Conservation (phyloP, 53 echinoderm and acorn worm genomes). For the Paelopatides confundens region DNA sequence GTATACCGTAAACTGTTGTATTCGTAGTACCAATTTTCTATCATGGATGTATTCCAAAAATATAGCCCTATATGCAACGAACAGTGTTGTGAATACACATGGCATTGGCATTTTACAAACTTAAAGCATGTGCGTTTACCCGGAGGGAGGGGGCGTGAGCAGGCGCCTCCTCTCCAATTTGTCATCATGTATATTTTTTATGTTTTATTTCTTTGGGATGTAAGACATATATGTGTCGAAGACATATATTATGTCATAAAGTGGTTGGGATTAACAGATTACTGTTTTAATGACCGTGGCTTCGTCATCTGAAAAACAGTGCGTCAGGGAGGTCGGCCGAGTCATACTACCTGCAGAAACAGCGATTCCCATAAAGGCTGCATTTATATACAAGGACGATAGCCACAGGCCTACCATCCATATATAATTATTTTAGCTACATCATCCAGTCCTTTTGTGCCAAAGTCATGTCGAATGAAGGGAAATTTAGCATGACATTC, state of each 20-base stretch:
- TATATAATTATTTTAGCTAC: slow-evolving; percentile 55
- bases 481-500: slow-evolving; percentile 58
- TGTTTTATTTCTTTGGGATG: slow-evolving; percentile 3
- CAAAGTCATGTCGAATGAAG: slow-evolving; percentile 41
- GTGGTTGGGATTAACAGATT: slow-evolving; percentile 47
- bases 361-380: slow-evolving; percentile 37
- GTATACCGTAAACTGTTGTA: no score
- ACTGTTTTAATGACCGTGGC: slow-evolving; percentile 36
- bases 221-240: slow-evolving; percentile 36
- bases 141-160: no score
- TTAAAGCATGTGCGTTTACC: no score
- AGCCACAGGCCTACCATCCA: slow-evolving; percentile 53
- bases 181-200: no score
- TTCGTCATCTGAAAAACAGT: slow-evolving; percentile 48
- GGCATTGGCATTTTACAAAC: no score
- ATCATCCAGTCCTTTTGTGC: slow-evolving; percentile 20
- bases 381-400: slow-evolving; percentile 52
- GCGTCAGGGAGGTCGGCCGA: slow-evolving; percentile 33
- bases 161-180: no score
- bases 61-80: no score
- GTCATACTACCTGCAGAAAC: slow-evolving; percentile 36
- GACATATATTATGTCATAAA: slow-evolving; percentile 50
- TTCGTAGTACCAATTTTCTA: no score
- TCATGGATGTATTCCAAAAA: no score
- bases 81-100: no score